A percentile compares a stretch with the other conserved stretches of the same genome.
phyloP scores from a whole-genome alignment of 2,888 invertebrate species.

The Lasioglossum marginatum region DNA sequence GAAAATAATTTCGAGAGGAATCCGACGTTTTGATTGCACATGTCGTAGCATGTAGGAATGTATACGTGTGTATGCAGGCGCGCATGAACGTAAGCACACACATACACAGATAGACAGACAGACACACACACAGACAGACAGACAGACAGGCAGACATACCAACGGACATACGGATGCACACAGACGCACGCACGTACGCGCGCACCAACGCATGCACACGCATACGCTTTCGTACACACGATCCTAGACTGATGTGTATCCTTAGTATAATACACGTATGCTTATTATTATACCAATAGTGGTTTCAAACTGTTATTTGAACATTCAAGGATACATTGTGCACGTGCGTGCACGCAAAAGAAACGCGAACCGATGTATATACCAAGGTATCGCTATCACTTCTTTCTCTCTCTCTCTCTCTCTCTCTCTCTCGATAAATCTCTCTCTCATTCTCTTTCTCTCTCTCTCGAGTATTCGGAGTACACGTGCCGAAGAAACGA shows the following conservation, averaged over 20 bases:
- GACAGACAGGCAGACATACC: background rate
- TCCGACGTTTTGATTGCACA: background rate
- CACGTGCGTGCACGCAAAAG: slow-evolving; percentile 1
- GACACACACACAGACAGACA: background rate
- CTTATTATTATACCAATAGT: slow-evolving; percentile 26
- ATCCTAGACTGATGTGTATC: slow-evolving; percentile 31
- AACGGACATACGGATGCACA: background rate
- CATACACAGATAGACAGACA: background rate
- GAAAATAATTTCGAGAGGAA: background rate
- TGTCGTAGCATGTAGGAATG: slow-evolving; percentile 10
- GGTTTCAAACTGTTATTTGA: slow-evolving; percentile 22
- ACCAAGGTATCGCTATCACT: background rate
- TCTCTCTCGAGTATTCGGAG: background rate
- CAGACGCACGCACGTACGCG: background rate
- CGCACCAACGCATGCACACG: background rate
- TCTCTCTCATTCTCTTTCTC: background rate
- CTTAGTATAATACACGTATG: slow-evolving; percentile 16
- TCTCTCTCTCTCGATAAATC: background rate
- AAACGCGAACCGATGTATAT: background rate
- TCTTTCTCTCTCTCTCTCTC: background rate
- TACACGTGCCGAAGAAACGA: slow-evolving; percentile 10
- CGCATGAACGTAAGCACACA: background rate
- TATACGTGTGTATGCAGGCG: background rate
- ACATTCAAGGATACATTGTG: slow-evolving; percentile 10
- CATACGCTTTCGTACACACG: slow-evolving; percentile 29